Conservation (phyloP, 2,888 invertebrate species). For the Lithophane semibrunnea region DNA sequence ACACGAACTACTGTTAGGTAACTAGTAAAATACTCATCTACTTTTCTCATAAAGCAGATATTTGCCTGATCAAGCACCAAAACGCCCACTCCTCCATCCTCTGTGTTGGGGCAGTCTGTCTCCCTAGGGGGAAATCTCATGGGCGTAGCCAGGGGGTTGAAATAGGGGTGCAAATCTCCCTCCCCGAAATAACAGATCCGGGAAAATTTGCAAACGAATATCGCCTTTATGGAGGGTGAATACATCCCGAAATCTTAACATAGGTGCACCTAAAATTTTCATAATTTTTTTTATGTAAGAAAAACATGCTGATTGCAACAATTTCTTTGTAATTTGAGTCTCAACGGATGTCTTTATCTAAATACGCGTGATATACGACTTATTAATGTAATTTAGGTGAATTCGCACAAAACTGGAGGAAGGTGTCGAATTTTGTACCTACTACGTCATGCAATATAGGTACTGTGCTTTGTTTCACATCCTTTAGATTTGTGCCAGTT, state of each 20-base stretch:
- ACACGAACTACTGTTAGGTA: neutral
- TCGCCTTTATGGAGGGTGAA: constrained; percentile 14
- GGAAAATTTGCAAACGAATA: constrained; percentile 42
- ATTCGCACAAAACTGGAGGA: constrained; percentile 42
- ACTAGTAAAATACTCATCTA: neutral
- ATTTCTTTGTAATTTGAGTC: constrained; percentile 69
- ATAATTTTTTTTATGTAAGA: constrained; percentile 4
- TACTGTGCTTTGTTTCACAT: constrained; percentile 12
- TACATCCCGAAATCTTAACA: constrained; percentile 3
- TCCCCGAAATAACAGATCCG: constrained; percentile 42
- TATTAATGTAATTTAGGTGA: constrained; percentile 52
- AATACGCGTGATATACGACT: constrained; percentile 59
- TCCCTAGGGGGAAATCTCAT: constrained; percentile 57
- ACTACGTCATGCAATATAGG: neutral
- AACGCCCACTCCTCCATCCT: constrained; percentile 42
- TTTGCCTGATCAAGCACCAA: constrained; percentile 18
- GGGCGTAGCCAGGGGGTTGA: constrained; percentile 53
- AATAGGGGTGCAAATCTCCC: constrained; percentile 50
- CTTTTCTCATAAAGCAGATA: constrained; percentile 20
- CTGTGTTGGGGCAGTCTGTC: constrained; percentile 40
- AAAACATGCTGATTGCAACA: constrained; percentile 20
- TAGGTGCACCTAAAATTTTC: constrained; percentile 10
- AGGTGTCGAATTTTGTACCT: constrained; percentile 50
- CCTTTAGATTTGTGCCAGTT: neutral
- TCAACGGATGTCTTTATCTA: constrained; percentile 72